Base-by-base conservation (phyloP, 1,140 invertebrate genomes). In the Bombus haemorrhoidalis region DNA sequence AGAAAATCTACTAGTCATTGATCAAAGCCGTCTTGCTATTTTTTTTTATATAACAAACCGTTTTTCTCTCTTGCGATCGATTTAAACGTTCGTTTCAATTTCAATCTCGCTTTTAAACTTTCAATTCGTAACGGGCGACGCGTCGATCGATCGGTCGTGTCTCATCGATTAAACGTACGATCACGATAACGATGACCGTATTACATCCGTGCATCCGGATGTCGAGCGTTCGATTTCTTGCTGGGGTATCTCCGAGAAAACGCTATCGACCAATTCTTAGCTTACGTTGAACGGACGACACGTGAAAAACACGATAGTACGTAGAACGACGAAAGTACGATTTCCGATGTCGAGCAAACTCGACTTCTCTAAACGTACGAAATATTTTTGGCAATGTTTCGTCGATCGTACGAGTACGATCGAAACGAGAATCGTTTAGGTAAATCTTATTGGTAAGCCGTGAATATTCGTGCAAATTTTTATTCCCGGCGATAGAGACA, bases 221-320 rank as follows among this genome's bases (percentile, higher is more conserved):
- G 41, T 39, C 34, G 64, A 53, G 6, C 32, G 62, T 37, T 47
- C n/a, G 39, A 32, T 57, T 53, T 53, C 47, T 53, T 8, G 22
- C 5, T 0, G 47, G n/a, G 12, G 41, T 53, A 43, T 39, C n/a
- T 41, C 28, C 22, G 18, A 28, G 53, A 47, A 6, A 32, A 57
- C 47, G 22, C 53, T 84, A 84, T 84, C 82, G 53, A 37, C 15
- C n/a, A 2, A 5, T 53, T 71, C 47, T 78, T 83, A 83, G 71
- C 75, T 71, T 25, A 6, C 57, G 28, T 41, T n/a, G 43, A 68
- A 41, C 73, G 62, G 6, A 68, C 62, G 73, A 78, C 59, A 77
- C 57, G 43, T 34, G 62, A 47, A 83, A 77, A 77, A 77, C 74
- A 83, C 62, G 71, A 82, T 66, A n/a, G 47, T n/a, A n/a, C n/a